Conservation (phyloP, 1,140 invertebrate species). For the Pseudomyrmex dendroicus region DNA sequence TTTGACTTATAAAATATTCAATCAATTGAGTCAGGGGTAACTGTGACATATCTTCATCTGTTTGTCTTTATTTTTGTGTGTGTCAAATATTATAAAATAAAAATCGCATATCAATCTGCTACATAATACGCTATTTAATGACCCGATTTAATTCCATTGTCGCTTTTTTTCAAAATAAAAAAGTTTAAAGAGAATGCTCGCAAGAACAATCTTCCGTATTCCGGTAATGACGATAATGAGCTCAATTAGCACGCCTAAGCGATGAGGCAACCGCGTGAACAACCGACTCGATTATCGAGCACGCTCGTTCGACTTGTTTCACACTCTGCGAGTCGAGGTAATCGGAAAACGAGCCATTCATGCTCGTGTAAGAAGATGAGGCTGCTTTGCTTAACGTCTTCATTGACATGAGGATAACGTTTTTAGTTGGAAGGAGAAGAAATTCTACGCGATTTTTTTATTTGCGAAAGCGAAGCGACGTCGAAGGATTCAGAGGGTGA, state of each 20-base stretch:
- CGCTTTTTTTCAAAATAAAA: not conserved
- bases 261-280: slow-evolving; percentile 34
- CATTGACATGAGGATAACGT: slow-evolving; percentile 27
- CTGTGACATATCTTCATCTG: not conserved
- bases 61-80: not conserved
- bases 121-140: not conserved
- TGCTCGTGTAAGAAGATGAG: slow-evolving; percentile 41
- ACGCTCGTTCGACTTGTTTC: slow-evolving; percentile 58
- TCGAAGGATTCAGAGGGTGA: not conserved
- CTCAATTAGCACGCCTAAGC: slow-evolving; percentile 50
- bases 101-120: not conserved
- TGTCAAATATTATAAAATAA: slow-evolving; percentile 8
- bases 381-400: slow-evolving; percentile 45
- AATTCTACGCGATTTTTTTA: not conserved
- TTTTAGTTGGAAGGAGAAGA: not conserved
- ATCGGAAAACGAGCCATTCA: slow-evolving; percentile 45
- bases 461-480: not conserved
- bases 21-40: not conserved
- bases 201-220: slow-evolving; percentile 45
- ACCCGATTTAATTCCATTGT: too few relatives aligned
- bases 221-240: slow-evolving; percentile 51
- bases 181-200: not conserved
- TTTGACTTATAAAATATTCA: slow-evolving; percentile 16
- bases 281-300: slow-evolving; percentile 50
- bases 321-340: slow-evolving; percentile 43